phyloP scores from a whole-genome alignment of 2,797 vertebrate genomes.

The Spheniscus humboldti region DNA sequence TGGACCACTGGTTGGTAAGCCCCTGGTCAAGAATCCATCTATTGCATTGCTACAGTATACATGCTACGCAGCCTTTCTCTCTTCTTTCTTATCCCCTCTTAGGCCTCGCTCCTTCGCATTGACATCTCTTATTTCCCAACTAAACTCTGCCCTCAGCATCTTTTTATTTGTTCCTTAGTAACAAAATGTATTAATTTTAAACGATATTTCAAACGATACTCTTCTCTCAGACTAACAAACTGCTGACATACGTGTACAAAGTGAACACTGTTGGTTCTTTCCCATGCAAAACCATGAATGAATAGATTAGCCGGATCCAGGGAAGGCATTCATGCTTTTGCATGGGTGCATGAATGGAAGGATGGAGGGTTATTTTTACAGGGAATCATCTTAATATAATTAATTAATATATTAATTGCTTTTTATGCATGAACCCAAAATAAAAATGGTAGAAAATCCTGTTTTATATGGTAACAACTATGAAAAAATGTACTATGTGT shows the following conservation, averaged over 20 bases:
- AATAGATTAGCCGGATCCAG: not conserved
- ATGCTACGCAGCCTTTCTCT: not conserved
- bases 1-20: conserved; percentile 21
- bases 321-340: not conserved
- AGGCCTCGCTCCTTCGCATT: not conserved
- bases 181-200: not conserved
- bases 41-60: not conserved
- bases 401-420: not conserved
- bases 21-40: conserved; percentile 16
- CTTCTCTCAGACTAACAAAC: not conserved
- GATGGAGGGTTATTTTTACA: not conserved
- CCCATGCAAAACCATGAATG: not conserved
- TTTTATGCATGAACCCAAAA: not conserved
- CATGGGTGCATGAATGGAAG: not conserved
- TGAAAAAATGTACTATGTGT: accelerated
- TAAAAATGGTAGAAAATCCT: not conserved
- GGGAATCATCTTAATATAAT: not conserved
- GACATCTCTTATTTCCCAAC: not conserved
- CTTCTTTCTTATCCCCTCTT: not conserved
- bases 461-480: not conserved
- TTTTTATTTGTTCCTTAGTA: not conserved
- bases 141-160: not conserved
- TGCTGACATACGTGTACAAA: not conserved
- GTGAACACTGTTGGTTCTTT: too few relatives aligned
- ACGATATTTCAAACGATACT: not conserved